phyloP scores from a whole-genome alignment of 92 coral and sea anemone genomes.

The Phenganax marumi region DNA sequence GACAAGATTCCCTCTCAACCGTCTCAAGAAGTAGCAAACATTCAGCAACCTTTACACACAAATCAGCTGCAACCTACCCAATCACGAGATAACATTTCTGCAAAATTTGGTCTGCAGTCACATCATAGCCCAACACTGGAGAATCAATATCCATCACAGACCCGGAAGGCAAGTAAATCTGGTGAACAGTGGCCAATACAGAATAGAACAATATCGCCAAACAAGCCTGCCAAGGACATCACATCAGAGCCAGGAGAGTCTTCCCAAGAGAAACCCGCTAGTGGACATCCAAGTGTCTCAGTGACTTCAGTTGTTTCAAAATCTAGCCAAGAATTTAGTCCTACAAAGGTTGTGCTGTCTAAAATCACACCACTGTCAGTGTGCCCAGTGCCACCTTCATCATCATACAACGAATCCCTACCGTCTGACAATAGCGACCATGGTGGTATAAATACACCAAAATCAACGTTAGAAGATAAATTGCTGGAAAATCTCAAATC shows the following conservation, averaged over 20 bases:
- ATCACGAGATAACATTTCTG: conserved; percentile 50
- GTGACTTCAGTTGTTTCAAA: neutral
- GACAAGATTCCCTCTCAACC: neutral
- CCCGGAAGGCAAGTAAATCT: conserved; percentile 14
- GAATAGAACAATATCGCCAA: conserved; percentile 29
- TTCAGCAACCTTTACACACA: conserved; percentile 35
- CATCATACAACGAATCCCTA: neutral
- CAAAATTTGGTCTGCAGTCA: neutral
- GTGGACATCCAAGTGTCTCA: conserved; percentile 15
- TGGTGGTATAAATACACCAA: neutral
- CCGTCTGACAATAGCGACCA: neutral
- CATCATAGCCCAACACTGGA: conserved; percentile 33
- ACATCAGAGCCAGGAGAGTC: conserved; percentile 28
- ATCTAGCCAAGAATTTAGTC: neutral
- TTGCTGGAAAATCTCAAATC: conserved; percentile 27
- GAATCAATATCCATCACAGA: conserved; percentile 40
- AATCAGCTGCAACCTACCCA: conserved; percentile 48
- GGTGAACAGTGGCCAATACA: conserved; percentile 41
- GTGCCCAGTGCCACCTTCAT: neutral
- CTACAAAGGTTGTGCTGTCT: conserved; percentile 15
- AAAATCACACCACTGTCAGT: conserved; percentile 7
- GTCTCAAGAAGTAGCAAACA: neutral
- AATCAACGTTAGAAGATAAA: conserved; percentile 14
- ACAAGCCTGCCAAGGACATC: conserved; percentile 49
- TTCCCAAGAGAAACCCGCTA: conserved; percentile 70